Conservation (phyloP, 2,888 invertebrate species). For the Villa cingulata region DNA sequence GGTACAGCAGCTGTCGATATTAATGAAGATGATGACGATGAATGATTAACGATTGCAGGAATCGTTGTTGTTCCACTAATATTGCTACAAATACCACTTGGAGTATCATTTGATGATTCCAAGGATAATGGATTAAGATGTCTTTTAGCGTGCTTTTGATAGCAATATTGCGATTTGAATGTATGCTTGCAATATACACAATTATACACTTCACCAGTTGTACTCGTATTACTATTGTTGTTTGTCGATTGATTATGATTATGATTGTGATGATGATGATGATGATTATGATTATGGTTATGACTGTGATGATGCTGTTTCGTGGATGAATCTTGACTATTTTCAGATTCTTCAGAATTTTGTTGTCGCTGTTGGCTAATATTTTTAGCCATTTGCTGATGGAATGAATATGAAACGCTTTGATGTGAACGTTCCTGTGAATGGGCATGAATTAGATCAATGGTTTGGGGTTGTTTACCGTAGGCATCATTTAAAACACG, state of each 20-base stretch:
- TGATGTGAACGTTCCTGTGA: conserved; percentile 31
- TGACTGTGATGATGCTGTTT: conserved; percentile 7
- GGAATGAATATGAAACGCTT: conserved; percentile 33
- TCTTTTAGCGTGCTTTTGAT: conserved; percentile 62
- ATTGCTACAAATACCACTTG: not conserved
- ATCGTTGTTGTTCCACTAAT: not conserved
- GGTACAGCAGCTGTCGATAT: not conserved
- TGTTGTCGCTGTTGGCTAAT: conserved; percentile 25
- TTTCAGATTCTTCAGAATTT: conserved; percentile 24
- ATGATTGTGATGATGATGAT: not conserved
- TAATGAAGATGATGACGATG: not conserved
- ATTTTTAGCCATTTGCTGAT: conserved; percentile 36
- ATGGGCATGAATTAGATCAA: conserved; percentile 20
- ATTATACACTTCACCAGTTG: conserved; percentile 41
- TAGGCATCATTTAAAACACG: conserved; percentile 75
- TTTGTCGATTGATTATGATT: not conserved
- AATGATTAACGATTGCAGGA: not conserved
- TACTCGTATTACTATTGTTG: conserved; percentile 12
- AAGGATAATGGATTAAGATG: conserved; percentile 50
- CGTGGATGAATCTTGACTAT: conserved; percentile 11
- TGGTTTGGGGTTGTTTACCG: conserved; percentile 37
- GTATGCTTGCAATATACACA: conserved; percentile 66
- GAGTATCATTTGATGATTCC: conserved; percentile 17
- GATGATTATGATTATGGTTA: not conserved
- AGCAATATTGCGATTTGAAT: conserved; percentile 75